A percentile compares a stretch with the other conserved stretches of the same genome.
phyloP scores from a whole-genome alignment of 2,113 vertebrate species.

The Rhynchomys soricoides region DNA sequence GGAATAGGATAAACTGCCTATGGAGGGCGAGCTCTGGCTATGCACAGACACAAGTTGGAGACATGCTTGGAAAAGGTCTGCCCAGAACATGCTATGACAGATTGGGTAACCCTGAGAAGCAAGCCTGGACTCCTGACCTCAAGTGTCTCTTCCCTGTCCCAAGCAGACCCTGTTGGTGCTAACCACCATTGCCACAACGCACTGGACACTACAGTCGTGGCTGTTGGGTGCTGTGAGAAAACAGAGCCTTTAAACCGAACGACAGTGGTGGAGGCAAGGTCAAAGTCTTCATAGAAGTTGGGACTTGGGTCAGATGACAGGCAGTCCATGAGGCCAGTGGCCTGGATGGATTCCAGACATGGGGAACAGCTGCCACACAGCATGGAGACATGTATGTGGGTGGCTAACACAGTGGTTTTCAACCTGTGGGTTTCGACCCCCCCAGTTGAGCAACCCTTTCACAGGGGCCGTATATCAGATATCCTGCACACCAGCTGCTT shows the following conservation, averaged over 20 bases:
- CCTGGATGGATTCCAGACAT: not conserved
- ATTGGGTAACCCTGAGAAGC: not conserved
- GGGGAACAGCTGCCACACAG: not conserved
- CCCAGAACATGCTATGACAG: not conserved
- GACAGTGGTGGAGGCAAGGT: not conserved
- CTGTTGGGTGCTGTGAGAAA: not conserved
- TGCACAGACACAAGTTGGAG: not conserved
- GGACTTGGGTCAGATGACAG: too few species aligned
- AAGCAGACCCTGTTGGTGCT: not conserved
- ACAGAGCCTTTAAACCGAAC: not conserved
- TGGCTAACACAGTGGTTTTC: not conserved
- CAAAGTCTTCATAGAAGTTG: not conserved
- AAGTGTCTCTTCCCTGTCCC: not conserved
- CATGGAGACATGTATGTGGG: not conserved
- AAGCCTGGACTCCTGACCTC: not conserved
- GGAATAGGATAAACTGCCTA: too few species aligned
- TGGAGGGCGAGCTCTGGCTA: fast-evolving
- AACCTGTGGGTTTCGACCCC: not conserved
- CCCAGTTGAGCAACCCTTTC: not conserved
- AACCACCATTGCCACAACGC: not conserved
- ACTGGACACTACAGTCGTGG: fast-evolving
- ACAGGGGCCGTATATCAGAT: not conserved
- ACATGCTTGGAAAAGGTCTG: not conserved
- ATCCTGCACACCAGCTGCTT: not conserved
- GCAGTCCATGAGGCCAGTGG: fast-evolving